phyloP scores from a whole-genome alignment of 1,140 invertebrate genomes.

The Penaeus japonicus region DNA sequence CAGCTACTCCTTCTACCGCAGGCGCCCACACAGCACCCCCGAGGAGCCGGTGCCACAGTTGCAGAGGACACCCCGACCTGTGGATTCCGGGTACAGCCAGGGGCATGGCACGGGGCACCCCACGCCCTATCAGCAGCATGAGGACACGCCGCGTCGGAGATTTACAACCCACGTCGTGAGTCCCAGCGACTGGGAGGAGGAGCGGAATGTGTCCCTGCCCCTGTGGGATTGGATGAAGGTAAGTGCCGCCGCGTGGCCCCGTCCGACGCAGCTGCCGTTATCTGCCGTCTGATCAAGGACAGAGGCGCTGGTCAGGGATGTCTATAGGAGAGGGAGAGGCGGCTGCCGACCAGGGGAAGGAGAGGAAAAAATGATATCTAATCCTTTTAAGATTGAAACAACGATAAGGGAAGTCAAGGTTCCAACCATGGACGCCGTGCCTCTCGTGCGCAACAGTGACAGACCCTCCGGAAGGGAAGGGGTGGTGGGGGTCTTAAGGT shows the following conservation, averaged over 20 bases:
- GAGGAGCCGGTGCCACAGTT: not conserved
- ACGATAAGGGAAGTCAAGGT: no score
- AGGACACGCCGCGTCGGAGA: no score
- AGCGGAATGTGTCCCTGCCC: not conserved
- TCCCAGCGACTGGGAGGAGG: not conserved
- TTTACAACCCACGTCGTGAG: not conserved
- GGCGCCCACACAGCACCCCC: slow-evolving; percentile 9
- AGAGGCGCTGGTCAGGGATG: not conserved
- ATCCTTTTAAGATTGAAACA: no score
- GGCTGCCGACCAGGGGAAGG: not conserved
- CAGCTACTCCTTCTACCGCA: slow-evolving; percentile 38
- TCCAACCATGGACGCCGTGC: no score
- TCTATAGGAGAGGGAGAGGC: not conserved
- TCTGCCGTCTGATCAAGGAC: slow-evolving; percentile 23
- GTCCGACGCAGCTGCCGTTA: not conserved
- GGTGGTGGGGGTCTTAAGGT: no score
- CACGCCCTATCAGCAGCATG: no score
- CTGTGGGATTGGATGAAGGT: slow-evolving; percentile 23
- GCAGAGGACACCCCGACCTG: not conserved
- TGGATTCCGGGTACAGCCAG: not conserved
- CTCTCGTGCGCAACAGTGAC: no score
- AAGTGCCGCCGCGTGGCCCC: not conserved
- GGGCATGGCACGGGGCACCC: not conserved
- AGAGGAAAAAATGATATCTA: no score
- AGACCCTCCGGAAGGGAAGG: no score